A percentile compares a stretch with the other conserved stretches of the same genome.
These are phyloP conservation scores for Meta bourneti DNA, from an alignment of 2,888 invertebrate species.

Conservation along the genomic window DNA sequence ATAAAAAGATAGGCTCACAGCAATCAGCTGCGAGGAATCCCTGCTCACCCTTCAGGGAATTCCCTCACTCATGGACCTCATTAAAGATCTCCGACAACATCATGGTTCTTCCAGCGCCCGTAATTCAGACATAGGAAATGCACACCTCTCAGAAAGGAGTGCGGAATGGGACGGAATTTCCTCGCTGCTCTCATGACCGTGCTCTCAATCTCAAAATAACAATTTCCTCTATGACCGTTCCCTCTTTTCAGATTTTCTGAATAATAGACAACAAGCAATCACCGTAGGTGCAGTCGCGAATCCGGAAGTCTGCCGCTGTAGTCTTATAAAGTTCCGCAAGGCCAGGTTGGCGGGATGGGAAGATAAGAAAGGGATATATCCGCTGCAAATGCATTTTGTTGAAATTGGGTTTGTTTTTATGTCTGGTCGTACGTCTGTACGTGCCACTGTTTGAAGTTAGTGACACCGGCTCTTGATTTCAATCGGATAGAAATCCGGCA, in stretches of 20 bases:
- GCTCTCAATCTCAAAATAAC: slow-evolving; percentile 39
- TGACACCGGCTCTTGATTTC: slow-evolving; percentile 12
- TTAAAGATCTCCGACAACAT: slow-evolving; percentile 47
- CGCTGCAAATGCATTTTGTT: slow-evolving; percentile 38
- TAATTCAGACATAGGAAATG: slow-evolving; percentile 50
- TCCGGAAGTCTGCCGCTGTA: slow-evolving; percentile 1
- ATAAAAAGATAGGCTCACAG: slow-evolving; percentile 1
- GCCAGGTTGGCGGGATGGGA: neutral
- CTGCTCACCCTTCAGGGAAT: neutral
- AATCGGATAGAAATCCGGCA: slow-evolving; percentile 35
- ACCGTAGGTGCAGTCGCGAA: slow-evolving; percentile 13
- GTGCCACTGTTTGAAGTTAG: slow-evolving; percentile 17
- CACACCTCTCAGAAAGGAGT: neutral
- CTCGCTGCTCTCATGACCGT: neutral
- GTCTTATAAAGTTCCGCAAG: slow-evolving; percentile 19
- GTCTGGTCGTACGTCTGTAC: slow-evolving; percentile 36
- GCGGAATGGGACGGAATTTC: neutral
- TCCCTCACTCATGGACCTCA: slow-evolving; percentile 45
- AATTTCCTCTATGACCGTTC: slow-evolving; percentile 30
- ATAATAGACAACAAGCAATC: slow-evolving; percentile 65
- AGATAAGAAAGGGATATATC: slow-evolving; percentile 4
- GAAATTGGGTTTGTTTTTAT: slow-evolving; percentile 48
- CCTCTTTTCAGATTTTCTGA: slow-evolving; percentile 24
- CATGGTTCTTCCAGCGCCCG: slow-evolving; percentile 11
- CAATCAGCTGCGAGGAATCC: slow-evolving; percentile 10